Base-by-base conservation (phyloP, 2,888 invertebrate species). In the Emmelina monodactyla region DNA sequence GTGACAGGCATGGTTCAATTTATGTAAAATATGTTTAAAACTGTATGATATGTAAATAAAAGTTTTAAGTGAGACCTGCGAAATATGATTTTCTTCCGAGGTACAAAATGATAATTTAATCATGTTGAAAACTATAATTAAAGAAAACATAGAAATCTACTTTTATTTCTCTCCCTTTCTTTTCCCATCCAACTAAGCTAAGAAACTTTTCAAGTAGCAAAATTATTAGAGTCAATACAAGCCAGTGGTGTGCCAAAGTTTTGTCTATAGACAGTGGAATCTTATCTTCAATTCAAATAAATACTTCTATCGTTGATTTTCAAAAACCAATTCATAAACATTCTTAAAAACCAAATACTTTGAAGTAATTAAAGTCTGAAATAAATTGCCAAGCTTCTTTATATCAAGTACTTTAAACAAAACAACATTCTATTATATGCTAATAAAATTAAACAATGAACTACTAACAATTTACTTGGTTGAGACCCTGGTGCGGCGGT, bases 401-500 rank as follows among this genome's bases (percentile, higher is more conserved):
- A 39, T 41, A 40, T 42, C 34, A 6, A 37, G 33, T 29, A 37
- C 22, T 33, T 35, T 37, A 38, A 15, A 37, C 38, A 22, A 32
- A 41, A 37, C 31, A 37, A 37, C 39, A 39, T 37, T 15, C 19
- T 19, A 19, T 19, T n/a, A 19, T 19, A 6, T 19, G 5, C 19
- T 19, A 33, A 32, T 31, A 49, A 47, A 47, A 45, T 45, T n/a
- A n/a, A 50, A 50, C 34, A 39, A 46, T 43, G 37, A 39, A 43
- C 28, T 51, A 59, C 57, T 58, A 60, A 58, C 53, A 56, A 32
- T 10, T 65, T 86, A 99, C 82, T 99, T 99, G 1, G 97, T 97
- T 2, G 94, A 92, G 28, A 91, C 89, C 52, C 99, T 82, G n/a
- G 97, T 96, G 51, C 93, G 88, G 58, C 89, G 94, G 60, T 96